Evolutionary conservation across 53 echinoderm and acorn worm genomes (phyloP), one percentile per base, ranked within the genome.

Genomic region (Echinometra lucunter): DNA sequence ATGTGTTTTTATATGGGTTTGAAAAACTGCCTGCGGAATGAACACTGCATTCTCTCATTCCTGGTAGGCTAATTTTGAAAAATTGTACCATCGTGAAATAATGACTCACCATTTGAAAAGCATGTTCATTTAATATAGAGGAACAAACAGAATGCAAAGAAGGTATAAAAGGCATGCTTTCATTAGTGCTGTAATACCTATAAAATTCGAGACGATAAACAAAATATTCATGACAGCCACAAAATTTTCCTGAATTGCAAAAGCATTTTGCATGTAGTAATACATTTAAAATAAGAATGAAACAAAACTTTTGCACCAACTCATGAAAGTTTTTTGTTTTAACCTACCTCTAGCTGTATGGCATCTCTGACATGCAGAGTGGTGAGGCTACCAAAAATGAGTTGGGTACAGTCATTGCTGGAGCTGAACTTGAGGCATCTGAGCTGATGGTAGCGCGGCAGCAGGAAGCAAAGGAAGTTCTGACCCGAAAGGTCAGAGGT

Each of bases 401-500:
- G 91, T 92, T 97, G 97, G 19, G 93, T 96, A 44, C 92, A 92
- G 93, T 98, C 98, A 45, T 97, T 98, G 88, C 97, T 98, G 27
- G 63, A 66, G 60, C 95, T 96, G 89, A 97, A 98, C 67, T 97
- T 97, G 53, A 97, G 97, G 88, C 97, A 97, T 13, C 93, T 95
- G 56, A 98, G 97, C 44, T 97, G 96, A 66, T 91, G 92, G 16
- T 94, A 92, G 30, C 94, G 95, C 6, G 96, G 95, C 45, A 98
- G 89, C 49, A 97, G 91, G 91, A 96, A 98, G 69, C 97, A 97
- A 17, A 98, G 97, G 88, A 95, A 98, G 80, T 95, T 91, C 95
- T 98, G 98, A 40, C 95, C 95, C 47, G 97, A 98, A 21, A 98
- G 91, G 94, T 98, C 97, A 7, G 95, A 90, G n/a, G 98, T 97